A percentile compares a stretch with the other conserved stretches of the same genome.
Conservation (phyloP, 37 sponge, comb jelly and placozoan genomes). For the Spongia lamella region DNA sequence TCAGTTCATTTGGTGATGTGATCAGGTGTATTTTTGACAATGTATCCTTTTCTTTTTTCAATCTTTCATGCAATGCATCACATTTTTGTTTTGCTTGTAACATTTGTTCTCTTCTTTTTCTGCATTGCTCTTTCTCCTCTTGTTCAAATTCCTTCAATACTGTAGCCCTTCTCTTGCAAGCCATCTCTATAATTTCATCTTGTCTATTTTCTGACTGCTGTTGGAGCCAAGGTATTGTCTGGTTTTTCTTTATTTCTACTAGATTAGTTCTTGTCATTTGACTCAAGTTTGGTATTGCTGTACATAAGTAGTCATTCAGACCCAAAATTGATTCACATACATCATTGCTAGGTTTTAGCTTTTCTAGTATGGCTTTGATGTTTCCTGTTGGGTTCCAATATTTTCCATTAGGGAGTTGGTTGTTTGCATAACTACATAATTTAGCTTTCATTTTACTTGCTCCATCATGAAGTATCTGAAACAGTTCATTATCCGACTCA, state of each 20-base stretch:
- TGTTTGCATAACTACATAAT: slow-evolving; percentile 33
- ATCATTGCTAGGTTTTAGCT: slow-evolving; percentile 48
- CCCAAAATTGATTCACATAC: slow-evolving; percentile 52
- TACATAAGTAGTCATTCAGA: slow-evolving; percentile 51
- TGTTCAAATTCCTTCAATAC: slow-evolving; percentile 28
- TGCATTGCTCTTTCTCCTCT: slow-evolving; percentile 10
- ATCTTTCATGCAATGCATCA: slow-evolving; percentile 35
- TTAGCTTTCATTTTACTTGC: slow-evolving; percentile 38
- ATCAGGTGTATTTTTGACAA: slow-evolving; percentile 37
- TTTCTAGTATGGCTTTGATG: slow-evolving; percentile 10
- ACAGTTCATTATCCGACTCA: not conserved
- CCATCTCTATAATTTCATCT: slow-evolving; percentile 23
- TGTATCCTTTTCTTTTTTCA: slow-evolving; percentile 19
- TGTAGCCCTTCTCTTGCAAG: slow-evolving; percentile 18
- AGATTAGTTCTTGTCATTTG: slow-evolving; percentile 41
- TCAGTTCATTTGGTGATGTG: slow-evolving; percentile 40
- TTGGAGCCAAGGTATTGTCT: slow-evolving; percentile 42
- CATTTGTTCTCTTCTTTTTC: slow-evolving; percentile 16
- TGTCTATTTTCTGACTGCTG: slow-evolving; percentile 23
- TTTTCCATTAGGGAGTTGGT: slow-evolving; percentile 41
- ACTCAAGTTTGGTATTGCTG: slow-evolving; percentile 29
- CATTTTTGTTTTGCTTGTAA: slow-evolving; percentile 28
- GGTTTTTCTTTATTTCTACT: slow-evolving; percentile 41
- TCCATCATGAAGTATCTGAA: slow-evolving; percentile 15
- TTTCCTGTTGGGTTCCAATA: slow-evolving; percentile 50